Conservation (phyloP, 2,113 vertebrate genomes). For the Struthidea cinerea region DNA sequence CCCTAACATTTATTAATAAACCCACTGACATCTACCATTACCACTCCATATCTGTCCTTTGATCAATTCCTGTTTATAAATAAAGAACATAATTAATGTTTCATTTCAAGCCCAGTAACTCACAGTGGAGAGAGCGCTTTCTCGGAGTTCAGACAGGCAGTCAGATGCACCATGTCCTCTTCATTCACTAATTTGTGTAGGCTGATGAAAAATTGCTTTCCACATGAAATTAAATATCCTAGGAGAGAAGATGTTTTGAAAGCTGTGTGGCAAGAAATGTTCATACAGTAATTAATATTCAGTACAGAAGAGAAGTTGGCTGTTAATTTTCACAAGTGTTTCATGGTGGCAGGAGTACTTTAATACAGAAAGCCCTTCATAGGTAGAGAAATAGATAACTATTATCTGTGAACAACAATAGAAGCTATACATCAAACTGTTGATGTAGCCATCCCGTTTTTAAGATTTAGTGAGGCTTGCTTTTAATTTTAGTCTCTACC, state of each 20-base stretch:
- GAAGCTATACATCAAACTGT: slow-evolving; percentile 33
- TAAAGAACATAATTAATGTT: background rate
- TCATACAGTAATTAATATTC: slow-evolving; percentile 45
- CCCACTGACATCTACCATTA: background rate
- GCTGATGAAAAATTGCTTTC: slow-evolving; percentile 47
- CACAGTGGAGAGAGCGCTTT: background rate
- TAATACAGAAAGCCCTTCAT: slow-evolving; percentile 24
- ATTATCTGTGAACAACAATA: slow-evolving; percentile 48
- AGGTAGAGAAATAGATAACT: slow-evolving; percentile 42
- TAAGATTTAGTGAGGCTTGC: slow-evolving; percentile 26
- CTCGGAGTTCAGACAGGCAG: background rate
- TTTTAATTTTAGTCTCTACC: slow-evolving; percentile 47
- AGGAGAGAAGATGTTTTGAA: slow-evolving; percentile 22
- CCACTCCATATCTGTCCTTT: background rate
- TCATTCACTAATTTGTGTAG: background rate
- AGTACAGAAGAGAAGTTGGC: background rate
- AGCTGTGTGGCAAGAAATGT: slow-evolving; percentile 2
- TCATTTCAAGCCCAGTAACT: background rate
- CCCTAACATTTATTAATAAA: background rate
- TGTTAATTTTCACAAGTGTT: slow-evolving; percentile 52
- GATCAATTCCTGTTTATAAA: background rate
- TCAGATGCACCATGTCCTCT: background rate
- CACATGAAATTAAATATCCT: slow-evolving; percentile 21
- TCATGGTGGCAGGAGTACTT: slow-evolving; percentile 17
- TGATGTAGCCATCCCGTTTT: slow-evolving; percentile 25